A percentile compares a stretch with the other conserved stretches of the same genome.
phyloP scores from a whole-genome alignment of 2,888 invertebrate species.

The Volucella zonaria region DNA sequence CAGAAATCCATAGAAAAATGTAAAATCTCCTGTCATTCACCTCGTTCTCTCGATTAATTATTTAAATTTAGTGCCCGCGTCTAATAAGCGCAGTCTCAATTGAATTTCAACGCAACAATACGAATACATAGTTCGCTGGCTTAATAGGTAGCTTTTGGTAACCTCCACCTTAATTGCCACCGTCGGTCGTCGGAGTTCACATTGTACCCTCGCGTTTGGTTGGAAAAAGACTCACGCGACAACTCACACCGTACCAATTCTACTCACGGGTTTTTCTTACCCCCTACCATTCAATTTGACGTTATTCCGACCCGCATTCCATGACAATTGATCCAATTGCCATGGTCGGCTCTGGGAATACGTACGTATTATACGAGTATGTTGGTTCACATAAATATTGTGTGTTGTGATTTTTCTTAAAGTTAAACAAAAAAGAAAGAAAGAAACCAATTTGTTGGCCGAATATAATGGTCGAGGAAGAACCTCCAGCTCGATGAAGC shows the following conservation, averaged over 20 bases:
- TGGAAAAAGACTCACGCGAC: background rate
- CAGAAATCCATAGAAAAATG: constrained; percentile 40
- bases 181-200: constrained; percentile 27
- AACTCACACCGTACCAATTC: background rate
- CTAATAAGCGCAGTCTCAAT: constrained; percentile 61
- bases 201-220: constrained; percentile 20
- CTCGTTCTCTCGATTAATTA: constrained; percentile 47
- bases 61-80: constrained; percentile 57
- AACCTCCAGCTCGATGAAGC: background rate
- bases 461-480: background rate
- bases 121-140: constrained; percentile 23
- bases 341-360: background rate
- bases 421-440: background rate
- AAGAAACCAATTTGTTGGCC: constrained; percentile 29
- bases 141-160: constrained; percentile 11
- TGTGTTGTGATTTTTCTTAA: constrained; percentile 12
- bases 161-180: constrained; percentile 67
- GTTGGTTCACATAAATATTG: background rate
- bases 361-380: background rate
- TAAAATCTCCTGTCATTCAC: background rate
- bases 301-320: constrained; percentile 51
- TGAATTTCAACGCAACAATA: constrained; percentile 53
- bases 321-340: constrained; percentile 48
- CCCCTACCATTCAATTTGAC: constrained; percentile 11
- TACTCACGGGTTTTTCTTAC: constrained; percentile 6